phyloP scores from a whole-genome alignment of 1,140 invertebrate genomes.

The Papilio machaon region DNA sequence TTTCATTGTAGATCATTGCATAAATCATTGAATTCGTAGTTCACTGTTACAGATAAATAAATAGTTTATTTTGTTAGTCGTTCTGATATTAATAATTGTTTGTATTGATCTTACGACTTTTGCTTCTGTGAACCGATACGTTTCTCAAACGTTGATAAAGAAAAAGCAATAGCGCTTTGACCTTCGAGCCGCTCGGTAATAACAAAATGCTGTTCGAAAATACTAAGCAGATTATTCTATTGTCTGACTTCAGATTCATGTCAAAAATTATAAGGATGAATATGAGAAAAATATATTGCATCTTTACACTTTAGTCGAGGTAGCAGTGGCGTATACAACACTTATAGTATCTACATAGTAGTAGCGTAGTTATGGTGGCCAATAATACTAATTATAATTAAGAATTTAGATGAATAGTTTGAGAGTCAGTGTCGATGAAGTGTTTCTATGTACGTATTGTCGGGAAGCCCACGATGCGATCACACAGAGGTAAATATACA shows the following conservation, averaged over 20 bases:
- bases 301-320: too few species aligned
- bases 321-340: too few species aligned
- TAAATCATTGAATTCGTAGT: background rate
- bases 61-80: background rate
- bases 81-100: background rate
- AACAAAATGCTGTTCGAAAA: background rate
- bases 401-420: slow-evolving; percentile 1
- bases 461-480: slow-evolving; percentile 46
- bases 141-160: background rate
- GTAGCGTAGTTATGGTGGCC: background rate
- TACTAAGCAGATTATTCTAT: too few species aligned
- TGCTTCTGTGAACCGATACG: background rate
- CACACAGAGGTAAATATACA: slow-evolving; percentile 47
- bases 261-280: too few species aligned
- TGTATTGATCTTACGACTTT: slow-evolving; percentile 5
- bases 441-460: slow-evolving; percentile 23
- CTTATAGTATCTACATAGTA: too few species aligned
- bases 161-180: background rate
- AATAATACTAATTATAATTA: background rate
- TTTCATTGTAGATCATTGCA: background rate
- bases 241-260: too few species aligned
- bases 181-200: background rate
- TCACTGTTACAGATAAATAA: background rate
- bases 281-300: too few species aligned
- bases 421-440: slow-evolving; percentile 23